Evolutionary conservation across 2,113 vertebrate species (phyloP).

Genomic region (Herpailurus yagouaroundi): DNA sequence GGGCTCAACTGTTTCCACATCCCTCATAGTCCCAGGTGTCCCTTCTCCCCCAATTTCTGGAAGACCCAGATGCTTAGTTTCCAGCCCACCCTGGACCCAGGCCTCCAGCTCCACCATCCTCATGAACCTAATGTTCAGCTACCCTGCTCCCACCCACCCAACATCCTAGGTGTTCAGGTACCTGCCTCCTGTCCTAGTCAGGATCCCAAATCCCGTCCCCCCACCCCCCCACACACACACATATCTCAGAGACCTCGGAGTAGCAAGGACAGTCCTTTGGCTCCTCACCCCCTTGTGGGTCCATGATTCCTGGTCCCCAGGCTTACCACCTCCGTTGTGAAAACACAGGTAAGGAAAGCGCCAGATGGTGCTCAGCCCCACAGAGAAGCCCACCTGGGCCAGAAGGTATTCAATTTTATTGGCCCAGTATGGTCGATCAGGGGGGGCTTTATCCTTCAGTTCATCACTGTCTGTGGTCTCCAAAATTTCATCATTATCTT

Average conservation of each 20-base stretch:
- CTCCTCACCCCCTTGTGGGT: background rate
- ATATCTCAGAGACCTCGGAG: background rate
- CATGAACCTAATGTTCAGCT: background rate
- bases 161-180: too few relatives aligned
- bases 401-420: constrained; percentile 90
- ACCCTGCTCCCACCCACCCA: background rate
- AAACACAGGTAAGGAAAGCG: constrained; percentile 85
- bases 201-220: background rate
- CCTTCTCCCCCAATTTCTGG: background rate
- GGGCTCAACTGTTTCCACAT: background rate
- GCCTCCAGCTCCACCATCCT: background rate
- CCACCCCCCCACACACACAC: background rate
- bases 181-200: background rate
- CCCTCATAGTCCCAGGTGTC: background rate
- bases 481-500: background rate
- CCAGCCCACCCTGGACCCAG: background rate
- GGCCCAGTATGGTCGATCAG: constrained; percentile 82
- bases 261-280: background rate
- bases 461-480: background rate
- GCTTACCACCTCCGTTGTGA: constrained; percentile 66
- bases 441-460: background rate
- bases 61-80: background rate
- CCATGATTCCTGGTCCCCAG: background rate
- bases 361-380: constrained; percentile 91
- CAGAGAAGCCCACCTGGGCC: constrained; percentile 92